Evolutionary conservation across 2,797 vertebrate species (phyloP).

Genomic region (Spizella passerina): DNA sequence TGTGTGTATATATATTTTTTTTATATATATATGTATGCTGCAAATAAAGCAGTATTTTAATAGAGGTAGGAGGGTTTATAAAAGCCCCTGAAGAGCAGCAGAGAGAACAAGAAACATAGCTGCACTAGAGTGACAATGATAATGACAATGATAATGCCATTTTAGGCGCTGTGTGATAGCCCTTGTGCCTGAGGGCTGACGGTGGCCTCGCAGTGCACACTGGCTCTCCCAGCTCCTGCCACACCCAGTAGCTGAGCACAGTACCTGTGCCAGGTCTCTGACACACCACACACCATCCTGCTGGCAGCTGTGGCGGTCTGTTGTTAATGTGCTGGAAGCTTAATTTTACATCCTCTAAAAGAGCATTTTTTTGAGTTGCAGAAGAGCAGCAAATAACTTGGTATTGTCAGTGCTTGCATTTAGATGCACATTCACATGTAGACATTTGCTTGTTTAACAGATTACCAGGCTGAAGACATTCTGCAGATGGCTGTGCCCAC

Average conservation of each 20-base stretch:
- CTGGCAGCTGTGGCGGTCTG: background rate
- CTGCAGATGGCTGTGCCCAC: slow-evolving; percentile 34
- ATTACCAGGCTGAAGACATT: slow-evolving; percentile 19
- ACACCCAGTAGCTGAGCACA: background rate
- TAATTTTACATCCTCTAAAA: background rate
- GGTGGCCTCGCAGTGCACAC: background rate
- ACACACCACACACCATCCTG: accelerated
- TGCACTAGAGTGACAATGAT: background rate
- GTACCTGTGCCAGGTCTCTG: background rate
- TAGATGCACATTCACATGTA: background rate
- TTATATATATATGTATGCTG: background rate
- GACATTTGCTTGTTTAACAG: slow-evolving; percentile 21
- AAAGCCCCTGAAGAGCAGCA: background rate
- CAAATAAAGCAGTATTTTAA: background rate
- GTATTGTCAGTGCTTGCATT: background rate
- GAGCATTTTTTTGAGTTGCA: background rate
- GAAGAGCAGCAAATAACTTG: background rate
- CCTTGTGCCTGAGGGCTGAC: background rate
- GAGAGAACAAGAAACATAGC: background rate
- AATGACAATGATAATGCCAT: background rate
- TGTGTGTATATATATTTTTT: background rate
- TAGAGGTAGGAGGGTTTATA: background rate
- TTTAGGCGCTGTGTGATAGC: background rate
- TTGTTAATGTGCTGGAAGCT: background rate
- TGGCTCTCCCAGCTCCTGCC: background rate